Evolutionary conservation across 2,113 vertebrate species (phyloP).

Genomic region (Leptosomus discolor): DNA sequence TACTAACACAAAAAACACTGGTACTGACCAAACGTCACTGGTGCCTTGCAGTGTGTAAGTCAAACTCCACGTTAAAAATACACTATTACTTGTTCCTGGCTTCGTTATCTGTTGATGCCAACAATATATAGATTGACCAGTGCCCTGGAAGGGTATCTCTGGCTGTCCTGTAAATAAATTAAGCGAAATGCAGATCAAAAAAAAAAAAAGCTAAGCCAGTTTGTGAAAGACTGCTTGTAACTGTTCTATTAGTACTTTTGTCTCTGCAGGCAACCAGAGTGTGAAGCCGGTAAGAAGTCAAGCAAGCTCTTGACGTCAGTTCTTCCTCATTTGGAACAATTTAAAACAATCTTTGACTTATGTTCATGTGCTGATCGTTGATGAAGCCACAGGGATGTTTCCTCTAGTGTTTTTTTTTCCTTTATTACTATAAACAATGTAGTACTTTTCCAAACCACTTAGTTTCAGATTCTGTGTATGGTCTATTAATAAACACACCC

Average conservation of each 20-base stretch:
- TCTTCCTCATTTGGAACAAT: constrained; percentile 73
- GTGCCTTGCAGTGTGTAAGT: background rate
- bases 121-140: background rate
- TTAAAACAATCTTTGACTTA: constrained; percentile 69
- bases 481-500: constrained; percentile 26
- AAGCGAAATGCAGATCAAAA: constrained; percentile 9
- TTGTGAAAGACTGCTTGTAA: background rate
- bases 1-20: background rate
- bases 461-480: constrained; percentile 5
- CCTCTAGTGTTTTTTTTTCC: constrained; percentile 53
- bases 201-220: background rate
- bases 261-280: constrained; percentile 63
- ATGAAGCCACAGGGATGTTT: constrained; percentile 75
- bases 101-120: background rate
- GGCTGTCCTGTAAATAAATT: constrained; percentile 37
- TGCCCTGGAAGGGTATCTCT: background rate
- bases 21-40: background rate
- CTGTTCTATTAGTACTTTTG: constrained; percentile 46
- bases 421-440: constrained; percentile 68
- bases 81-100: background rate
- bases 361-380: constrained; percentile 64
- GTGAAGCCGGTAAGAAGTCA: constrained; percentile 71
- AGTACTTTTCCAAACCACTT: constrained; percentile 45
- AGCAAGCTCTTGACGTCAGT: constrained; percentile 72
- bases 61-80: background rate